Percentiles rank a stretch among this genome's conserved stretches.
Evolutionary conservation across 2,888 invertebrate genomes (phyloP).

Genomic region (Beris chalybata): DNA sequence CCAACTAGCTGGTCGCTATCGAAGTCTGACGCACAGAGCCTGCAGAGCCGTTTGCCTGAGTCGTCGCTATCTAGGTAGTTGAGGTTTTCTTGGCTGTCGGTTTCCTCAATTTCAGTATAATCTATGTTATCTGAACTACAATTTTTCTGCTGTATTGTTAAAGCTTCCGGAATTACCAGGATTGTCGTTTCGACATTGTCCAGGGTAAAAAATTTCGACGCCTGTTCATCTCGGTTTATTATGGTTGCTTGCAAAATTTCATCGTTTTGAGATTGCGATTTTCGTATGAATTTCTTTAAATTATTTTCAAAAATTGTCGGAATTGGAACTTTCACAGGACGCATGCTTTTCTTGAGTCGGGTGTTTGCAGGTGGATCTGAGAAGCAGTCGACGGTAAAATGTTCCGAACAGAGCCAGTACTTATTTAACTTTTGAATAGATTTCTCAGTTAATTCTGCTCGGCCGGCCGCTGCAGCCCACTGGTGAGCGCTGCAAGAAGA

Average conservation of each 20-base stretch:
- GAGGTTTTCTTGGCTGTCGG: background rate
- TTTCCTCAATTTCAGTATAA: background rate
- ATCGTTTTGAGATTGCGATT: too few relatives aligned
- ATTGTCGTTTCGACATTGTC: background rate
- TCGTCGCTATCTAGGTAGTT: background rate
- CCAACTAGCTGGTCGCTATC: conserved; percentile 16
- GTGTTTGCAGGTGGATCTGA: conserved; percentile 34
- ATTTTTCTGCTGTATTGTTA: background rate
- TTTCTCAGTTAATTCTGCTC: conserved; percentile 35
- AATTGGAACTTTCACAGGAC: conserved; percentile 35
- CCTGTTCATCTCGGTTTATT: background rate
- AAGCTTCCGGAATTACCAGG: conserved; percentile 11
- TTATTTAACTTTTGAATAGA: conserved; percentile 35
- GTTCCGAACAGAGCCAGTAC: conserved; percentile 39
- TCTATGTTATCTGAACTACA: background rate
- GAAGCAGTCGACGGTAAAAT: conserved; percentile 39
- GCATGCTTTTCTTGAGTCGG: conserved; percentile 33
- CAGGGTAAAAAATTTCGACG: background rate
- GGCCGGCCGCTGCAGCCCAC: conserved; percentile 38
- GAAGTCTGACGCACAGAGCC: conserved; percentile 28
- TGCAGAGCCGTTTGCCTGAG: conserved; percentile 19
- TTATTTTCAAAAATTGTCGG: conserved; percentile 39
- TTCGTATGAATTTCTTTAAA: conserved; percentile 21
- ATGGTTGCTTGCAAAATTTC: background rate
- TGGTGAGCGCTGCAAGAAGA: conserved; percentile 31